A percentile compares a stretch with the other conserved stretches of the same genome.
Conservation (phyloP, 2,797 vertebrate species). For the Ataeniobius toweri region DNA sequence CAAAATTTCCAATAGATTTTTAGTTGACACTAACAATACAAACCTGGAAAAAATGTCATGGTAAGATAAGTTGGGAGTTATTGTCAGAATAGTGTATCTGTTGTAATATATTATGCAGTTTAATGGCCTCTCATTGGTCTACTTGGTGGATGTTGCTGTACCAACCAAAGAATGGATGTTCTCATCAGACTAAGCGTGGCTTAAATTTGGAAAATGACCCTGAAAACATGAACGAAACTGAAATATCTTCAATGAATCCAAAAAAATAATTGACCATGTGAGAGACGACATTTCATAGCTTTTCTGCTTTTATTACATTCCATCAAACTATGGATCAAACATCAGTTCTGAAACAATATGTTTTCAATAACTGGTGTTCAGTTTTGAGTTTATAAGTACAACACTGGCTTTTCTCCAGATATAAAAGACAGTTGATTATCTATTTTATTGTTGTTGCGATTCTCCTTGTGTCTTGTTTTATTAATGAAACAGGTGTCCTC, state of each 20-base stretch:
- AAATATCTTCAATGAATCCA: not conserved
- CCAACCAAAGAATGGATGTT: not conserved
- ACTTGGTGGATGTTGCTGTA: not conserved
- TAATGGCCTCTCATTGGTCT: too few species aligned
- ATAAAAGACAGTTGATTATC: not conserved
- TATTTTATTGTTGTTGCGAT: not conserved
- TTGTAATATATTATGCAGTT: too few species aligned
- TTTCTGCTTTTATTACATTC: too few species aligned
- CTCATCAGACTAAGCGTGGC: not conserved
- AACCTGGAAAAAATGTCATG: too few species aligned
- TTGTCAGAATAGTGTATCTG: too few species aligned
- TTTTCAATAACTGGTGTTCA: not conserved
- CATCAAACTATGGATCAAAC: not conserved
- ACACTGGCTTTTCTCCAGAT: not conserved
- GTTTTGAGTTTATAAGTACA: not conserved
- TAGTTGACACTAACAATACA: too few species aligned
- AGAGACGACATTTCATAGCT: too few species aligned
- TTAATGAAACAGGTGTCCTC: not conserved
- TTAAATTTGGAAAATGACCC: not conserved
- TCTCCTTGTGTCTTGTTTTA: not conserved
- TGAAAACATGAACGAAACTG: not conserved
- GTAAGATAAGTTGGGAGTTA: too few species aligned
- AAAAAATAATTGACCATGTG: too few species aligned
- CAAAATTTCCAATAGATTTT: too few species aligned
- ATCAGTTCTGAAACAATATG: not conserved